A percentile compares a stretch with the other conserved stretches of the same genome.
Evolutionary conservation across 2,797 vertebrate species (phyloP).

Genomic region (Neostethus bicornis): DNA sequence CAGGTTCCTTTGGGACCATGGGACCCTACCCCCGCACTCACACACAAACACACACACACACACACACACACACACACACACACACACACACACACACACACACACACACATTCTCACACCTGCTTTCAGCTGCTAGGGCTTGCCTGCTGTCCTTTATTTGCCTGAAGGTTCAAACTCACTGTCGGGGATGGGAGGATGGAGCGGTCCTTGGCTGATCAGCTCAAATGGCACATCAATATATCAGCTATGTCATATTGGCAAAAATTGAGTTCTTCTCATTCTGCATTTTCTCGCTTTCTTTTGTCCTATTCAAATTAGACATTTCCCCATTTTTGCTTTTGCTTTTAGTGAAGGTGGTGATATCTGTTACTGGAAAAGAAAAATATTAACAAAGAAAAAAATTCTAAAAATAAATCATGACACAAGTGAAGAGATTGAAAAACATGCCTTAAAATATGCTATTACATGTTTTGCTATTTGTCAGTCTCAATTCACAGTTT

Average conservation of each 20-base stretch:
- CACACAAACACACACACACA: constrained; percentile 46
- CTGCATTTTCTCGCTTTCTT: constrained; percentile 19
- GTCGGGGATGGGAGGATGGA: constrained; percentile 48
- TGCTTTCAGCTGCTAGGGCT: constrained; percentile 63
- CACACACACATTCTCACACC: constrained; percentile 48
- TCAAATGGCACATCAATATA: constrained; percentile 76
- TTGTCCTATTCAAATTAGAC: constrained; percentile 4
- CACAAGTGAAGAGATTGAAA: neutral
- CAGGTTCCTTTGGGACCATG: constrained; percentile 74
- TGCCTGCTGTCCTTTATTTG: constrained; percentile 66
- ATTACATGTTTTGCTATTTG: neutral
- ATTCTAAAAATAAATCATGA: neutral
- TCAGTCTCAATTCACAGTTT: constrained; percentile 1
- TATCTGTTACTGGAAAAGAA: neutral
- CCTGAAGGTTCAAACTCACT: constrained; percentile 54
- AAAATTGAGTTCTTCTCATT: constrained; percentile 19
- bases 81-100: constrained; percentile 45
- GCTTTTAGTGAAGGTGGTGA: neutral
- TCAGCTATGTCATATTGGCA: constrained; percentile 47
- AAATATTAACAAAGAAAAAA: neutral
- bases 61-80: constrained; percentile 46
- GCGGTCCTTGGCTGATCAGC: constrained; percentile 65
- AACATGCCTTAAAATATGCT: neutral
- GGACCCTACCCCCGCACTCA: too few species aligned
- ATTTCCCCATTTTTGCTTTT: neutral